Evolutionary conservation across 2,113 vertebrate genomes (phyloP).

Genomic region (Columba janthina): DNA sequence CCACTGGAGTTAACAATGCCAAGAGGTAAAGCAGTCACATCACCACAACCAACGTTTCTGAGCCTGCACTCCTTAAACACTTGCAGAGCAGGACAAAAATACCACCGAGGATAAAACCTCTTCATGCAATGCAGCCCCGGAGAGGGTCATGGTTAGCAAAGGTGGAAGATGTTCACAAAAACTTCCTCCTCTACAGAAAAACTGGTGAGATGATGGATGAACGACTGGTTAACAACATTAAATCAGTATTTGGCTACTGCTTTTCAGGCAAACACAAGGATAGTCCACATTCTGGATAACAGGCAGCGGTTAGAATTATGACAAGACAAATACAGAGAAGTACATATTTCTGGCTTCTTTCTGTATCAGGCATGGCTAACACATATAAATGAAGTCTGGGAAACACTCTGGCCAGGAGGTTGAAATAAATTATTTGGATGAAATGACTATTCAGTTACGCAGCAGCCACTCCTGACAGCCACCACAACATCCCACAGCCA

Average conservation of each 20-base stretch:
- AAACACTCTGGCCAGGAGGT: background rate
- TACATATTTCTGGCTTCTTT: background rate
- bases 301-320: background rate
- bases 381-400: background rate
- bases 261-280: background rate
- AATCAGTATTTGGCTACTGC: background rate
- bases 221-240: background rate
- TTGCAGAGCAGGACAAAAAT: background rate
- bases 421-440: background rate
- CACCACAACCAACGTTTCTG: background rate
- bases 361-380: background rate
- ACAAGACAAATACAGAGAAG: background rate
- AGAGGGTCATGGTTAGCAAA: background rate
- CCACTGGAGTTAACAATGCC: background rate
- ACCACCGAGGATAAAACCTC: background rate
- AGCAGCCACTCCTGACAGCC: background rate
- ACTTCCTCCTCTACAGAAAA: background rate
- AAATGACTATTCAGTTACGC: background rate
- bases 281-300: background rate
- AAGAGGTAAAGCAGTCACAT: background rate
- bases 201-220: background rate
- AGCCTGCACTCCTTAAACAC: background rate
- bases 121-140: background rate
- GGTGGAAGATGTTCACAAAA: background rate
- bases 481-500: background rate